These are phyloP conservation scores for Myoxocephalus aenaeus DNA, from an alignment of 2,797 vertebrate genomes.

Conservation along the genomic window DNA sequence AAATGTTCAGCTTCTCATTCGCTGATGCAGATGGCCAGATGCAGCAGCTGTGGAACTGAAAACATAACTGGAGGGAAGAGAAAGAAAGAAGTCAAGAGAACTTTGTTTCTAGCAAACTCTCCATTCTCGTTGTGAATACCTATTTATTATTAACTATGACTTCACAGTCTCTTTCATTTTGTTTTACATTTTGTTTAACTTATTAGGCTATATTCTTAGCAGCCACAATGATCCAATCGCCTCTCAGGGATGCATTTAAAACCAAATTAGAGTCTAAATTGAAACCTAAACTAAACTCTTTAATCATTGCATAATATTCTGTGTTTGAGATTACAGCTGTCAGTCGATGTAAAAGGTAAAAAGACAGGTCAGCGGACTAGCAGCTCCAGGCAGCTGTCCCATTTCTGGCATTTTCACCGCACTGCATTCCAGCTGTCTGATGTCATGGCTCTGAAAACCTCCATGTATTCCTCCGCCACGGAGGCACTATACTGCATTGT, in stretches of 20 bases:
- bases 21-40: too few relatives aligned
- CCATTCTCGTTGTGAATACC: not conserved
- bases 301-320: constrained; percentile 11
- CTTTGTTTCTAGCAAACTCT: not conserved
- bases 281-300: not conserved
- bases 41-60: too few relatives aligned
- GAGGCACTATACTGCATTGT: constrained; percentile 57
- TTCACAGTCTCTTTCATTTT: constrained; percentile 2
- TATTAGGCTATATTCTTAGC: too few relatives aligned
- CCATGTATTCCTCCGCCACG: constrained; percentile 74
- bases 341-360: constrained; percentile 62
- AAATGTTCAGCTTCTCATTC: not conserved
- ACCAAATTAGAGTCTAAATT: not conserved
- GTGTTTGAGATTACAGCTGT: constrained; percentile 41
- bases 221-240: too few relatives aligned
- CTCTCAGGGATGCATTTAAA: not conserved
- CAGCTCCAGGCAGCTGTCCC: constrained; percentile 76
- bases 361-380: constrained; percentile 56
- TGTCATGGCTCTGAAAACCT: constrained; percentile 86
- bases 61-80: too few relatives aligned
- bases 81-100: too few relatives aligned
- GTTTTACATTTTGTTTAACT: not conserved
- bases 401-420: constrained; percentile 86
- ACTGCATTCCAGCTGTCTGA: constrained; percentile 94
- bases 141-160: not conserved